Percentiles rank a stretch among this genome's conserved stretches.
Conservation (phyloP, 2,113 vertebrate species). For the Protobothrops flavoviridis region DNA sequence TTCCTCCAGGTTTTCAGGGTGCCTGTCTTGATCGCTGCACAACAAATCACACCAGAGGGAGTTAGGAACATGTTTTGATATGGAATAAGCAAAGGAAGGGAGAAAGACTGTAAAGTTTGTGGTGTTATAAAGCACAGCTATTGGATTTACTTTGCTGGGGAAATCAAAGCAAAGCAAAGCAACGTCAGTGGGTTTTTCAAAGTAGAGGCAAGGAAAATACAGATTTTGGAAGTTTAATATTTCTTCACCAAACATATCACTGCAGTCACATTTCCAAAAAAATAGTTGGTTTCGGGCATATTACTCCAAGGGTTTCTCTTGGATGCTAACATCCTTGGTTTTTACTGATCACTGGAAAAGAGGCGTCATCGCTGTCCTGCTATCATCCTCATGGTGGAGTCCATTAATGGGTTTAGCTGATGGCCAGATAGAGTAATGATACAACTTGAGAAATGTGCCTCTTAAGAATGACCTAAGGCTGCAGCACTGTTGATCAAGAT, state of each 20-base stretch:
- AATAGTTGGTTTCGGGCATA: not conserved
- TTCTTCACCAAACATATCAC: not conserved
- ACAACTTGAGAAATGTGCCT: not conserved
- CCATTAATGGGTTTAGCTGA: not conserved
- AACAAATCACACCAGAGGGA: not conserved
- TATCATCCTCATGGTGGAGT: too few relatives aligned
- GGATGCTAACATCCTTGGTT: not conserved
- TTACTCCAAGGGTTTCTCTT: not conserved
- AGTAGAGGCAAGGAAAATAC: not conserved
- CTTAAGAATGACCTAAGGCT: not conserved
- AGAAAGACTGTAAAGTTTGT: not conserved
- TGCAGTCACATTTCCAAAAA: not conserved
- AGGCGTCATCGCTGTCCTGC: too few relatives aligned
- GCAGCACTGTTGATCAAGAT: not conserved
- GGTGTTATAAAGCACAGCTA: not conserved
- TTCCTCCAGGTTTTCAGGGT: not conserved
- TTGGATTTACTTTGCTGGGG: conserved; percentile 12
- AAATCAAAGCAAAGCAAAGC: not conserved
- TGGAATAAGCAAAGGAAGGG: not conserved
- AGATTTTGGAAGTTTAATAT: not conserved
- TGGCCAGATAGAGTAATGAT: not conserved
- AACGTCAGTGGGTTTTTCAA: not conserved
- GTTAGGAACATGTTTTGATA: not conserved
- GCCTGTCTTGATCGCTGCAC: not conserved
- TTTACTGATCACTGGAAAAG: not conserved